These are phyloP conservation scores for Tenthredo notha DNA, from an alignment of 2,888 invertebrate species.

Conservation along the genomic window DNA sequence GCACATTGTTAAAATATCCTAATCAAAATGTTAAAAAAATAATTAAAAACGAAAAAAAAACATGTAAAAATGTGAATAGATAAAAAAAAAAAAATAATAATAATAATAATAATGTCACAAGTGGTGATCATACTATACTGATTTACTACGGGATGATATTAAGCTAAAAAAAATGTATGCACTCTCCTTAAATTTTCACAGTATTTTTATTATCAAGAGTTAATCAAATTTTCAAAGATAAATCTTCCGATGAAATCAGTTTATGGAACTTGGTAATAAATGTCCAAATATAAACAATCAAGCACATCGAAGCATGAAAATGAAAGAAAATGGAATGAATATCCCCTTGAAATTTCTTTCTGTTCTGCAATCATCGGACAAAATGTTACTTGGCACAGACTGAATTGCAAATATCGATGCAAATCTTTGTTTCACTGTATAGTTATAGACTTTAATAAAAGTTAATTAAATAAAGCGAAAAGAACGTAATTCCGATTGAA, in stretches of 20 bases:
- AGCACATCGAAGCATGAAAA: background rate
- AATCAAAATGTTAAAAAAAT: slow-evolving; percentile 51
- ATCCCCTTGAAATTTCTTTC: background rate
- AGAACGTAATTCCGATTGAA: background rate
- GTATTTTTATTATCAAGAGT: slow-evolving; percentile 3
- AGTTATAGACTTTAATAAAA: background rate
- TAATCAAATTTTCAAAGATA: background rate
- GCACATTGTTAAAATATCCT: slow-evolving; percentile 27
- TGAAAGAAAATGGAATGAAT: background rate
- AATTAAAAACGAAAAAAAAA: slow-evolving; percentile 44
- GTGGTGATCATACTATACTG: slow-evolving; percentile 24
- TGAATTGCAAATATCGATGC: background rate
- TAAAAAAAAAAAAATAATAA: background rate
- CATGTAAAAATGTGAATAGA: slow-evolving; percentile 52
- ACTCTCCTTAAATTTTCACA: background rate
- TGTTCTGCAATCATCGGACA: background rate
- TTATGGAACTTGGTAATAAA: background rate
- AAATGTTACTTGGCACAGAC: background rate
- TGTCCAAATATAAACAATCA: background rate
- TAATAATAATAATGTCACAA: slow-evolving; percentile 8
- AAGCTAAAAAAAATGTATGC: background rate
- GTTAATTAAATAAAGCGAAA: background rate
- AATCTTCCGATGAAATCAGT: slow-evolving; percentile 9
- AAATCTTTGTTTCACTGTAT: background rate
- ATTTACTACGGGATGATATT: slow-evolving; percentile 26